Evolutionary conservation across 2,797 vertebrate genomes (phyloP).

Genomic region (Neosilurus mollespiculum): DNA sequence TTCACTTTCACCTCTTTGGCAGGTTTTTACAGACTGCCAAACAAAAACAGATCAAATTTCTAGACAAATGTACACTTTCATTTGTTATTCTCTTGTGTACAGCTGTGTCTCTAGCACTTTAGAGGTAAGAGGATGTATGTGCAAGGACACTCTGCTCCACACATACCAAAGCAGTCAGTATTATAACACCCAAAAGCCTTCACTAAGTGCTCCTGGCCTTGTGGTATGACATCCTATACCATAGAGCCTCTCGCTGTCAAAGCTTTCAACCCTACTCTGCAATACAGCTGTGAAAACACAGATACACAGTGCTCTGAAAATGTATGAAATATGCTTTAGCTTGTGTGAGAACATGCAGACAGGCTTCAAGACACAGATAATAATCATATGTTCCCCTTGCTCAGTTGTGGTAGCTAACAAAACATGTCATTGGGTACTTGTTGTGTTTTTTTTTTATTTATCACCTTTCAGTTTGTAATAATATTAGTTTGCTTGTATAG

Average conservation of each 20-base stretch:
- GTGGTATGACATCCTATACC: neutral
- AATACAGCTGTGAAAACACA: conserved; percentile 21
- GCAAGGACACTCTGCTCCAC: neutral
- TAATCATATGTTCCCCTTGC: neutral
- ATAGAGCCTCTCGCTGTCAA: conserved; percentile 1
- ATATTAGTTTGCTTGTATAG: neutral
- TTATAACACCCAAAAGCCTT: conserved; percentile 1
- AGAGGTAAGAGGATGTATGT: neutral
- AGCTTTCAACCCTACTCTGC: neutral
- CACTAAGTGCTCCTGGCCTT: conserved; percentile 23
- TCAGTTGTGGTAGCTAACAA: neutral
- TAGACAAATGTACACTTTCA: neutral
- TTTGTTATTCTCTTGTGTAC: neutral
- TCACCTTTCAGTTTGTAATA: neutral
- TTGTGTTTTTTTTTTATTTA: neutral
- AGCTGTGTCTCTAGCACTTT: neutral
- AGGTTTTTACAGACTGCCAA: neutral
- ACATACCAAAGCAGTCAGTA: neutral
- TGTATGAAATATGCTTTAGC: conserved; percentile 45
- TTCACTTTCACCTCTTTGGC: neutral
- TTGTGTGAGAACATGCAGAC: conserved; percentile 33
- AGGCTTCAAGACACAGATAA: conserved; percentile 16
- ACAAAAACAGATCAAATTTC: neutral
- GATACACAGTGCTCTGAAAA: conserved; percentile 46
- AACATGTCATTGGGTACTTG: neutral